phyloP scores from a whole-genome alignment of 2,888 invertebrate genomes.

The Leptinotarsa tumamoca region DNA sequence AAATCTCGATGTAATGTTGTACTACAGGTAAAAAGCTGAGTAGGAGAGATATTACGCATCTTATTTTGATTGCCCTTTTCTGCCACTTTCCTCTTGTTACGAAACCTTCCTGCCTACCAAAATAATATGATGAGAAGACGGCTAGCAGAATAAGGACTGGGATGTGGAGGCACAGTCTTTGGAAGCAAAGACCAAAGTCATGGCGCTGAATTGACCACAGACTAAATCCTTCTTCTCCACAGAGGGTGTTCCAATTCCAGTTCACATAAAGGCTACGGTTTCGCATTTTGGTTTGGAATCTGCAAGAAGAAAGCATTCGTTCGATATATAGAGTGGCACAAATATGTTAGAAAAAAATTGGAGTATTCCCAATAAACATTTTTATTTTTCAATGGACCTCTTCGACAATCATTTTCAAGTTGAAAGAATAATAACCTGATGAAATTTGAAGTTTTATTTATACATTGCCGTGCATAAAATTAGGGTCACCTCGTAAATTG shows the following conservation, averaged over 20 bases:
- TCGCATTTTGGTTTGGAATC: slow-evolving; percentile 11
- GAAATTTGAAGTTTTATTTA: too few relatives aligned
- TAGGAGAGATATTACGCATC: slow-evolving; percentile 74
- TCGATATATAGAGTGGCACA: not conserved
- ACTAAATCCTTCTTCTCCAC: slow-evolving; percentile 78
- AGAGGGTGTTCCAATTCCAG: slow-evolving; percentile 83
- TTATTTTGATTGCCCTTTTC: slow-evolving; percentile 73
- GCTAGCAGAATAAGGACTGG: slow-evolving; percentile 84
- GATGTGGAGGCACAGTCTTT: slow-evolving; percentile 82
- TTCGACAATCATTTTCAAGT: too few relatives aligned
- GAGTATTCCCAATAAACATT: too few relatives aligned
- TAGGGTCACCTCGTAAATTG: too few relatives aligned
- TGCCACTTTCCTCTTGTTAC: slow-evolving; percentile 75
- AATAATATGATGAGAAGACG: slow-evolving; percentile 83
- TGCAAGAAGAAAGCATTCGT: not conserved
- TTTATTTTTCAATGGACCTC: too few relatives aligned
- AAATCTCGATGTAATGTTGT: slow-evolving; percentile 75
- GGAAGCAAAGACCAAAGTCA: slow-evolving; percentile 88
- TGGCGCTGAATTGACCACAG: slow-evolving; percentile 78
- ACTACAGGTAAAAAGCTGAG: slow-evolving; percentile 77
- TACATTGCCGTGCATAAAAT: too few relatives aligned
- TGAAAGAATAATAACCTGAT: too few relatives aligned
- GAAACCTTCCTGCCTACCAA: slow-evolving; percentile 76
- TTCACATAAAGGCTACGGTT: not conserved
- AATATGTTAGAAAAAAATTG: too few relatives aligned